phyloP scores from a whole-genome alignment of 64 coral and sea anemone genomes.

The Actinia equina region DNA sequence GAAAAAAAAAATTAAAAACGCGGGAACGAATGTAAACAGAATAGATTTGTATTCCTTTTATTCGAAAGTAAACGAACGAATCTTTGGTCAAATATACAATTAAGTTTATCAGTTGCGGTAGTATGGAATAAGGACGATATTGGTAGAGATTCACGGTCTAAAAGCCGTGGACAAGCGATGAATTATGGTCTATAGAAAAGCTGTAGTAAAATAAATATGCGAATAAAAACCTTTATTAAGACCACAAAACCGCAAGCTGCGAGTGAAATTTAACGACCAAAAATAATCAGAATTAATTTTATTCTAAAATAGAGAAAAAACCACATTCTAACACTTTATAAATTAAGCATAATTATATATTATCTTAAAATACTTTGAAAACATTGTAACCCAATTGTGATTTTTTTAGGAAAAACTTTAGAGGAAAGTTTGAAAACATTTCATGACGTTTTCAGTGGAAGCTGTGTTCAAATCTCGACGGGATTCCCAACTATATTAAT shows the following conservation, averaged over 20 bases:
- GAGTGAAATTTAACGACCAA: neutral
- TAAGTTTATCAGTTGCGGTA: neutral
- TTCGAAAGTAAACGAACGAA: neutral
- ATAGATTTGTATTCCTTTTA: neutral
- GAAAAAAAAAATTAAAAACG: neutral
- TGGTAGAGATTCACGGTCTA: neutral
- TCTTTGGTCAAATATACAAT: constrained; percentile 8
- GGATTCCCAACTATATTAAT: constrained; percentile 1
- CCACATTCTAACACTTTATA: neutral
- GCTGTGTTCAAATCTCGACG: constrained; percentile 6
- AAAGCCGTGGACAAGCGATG: neutral
- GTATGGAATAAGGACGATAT: neutral
- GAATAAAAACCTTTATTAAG: neutral
- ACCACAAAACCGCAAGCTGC: neutral
- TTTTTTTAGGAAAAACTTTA: neutral
- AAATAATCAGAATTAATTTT: neutral
- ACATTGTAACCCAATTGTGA: neutral
- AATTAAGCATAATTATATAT: neutral
- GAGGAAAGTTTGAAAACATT: constrained; percentile 3
- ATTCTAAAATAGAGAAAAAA: too few species aligned
- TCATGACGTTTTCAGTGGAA: neutral
- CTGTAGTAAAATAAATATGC: neutral
- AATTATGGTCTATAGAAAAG: neutral
- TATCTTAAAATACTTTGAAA: neutral
- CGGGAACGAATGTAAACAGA: neutral